Evolutionary conservation across 2,888 invertebrate genomes (phyloP).

Genomic region (Chrysotoxum bicinctum): DNA sequence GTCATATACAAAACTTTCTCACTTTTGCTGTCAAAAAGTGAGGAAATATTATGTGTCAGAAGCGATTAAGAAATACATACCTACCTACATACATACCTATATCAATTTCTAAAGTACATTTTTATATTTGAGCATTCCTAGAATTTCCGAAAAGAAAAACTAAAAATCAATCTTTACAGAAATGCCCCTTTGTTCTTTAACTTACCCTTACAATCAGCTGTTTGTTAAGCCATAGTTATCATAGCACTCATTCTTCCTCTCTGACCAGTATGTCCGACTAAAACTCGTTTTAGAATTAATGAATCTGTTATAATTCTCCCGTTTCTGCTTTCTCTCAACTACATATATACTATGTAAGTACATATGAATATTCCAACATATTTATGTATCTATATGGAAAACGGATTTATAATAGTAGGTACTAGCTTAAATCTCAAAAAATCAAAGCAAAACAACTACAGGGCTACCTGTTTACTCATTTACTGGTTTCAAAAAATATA

Average conservation of each 20-base stretch:
- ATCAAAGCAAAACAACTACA: not conserved
- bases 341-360: not conserved
- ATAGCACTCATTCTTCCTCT: not conserved
- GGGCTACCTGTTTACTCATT: not conserved
- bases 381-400: not conserved
- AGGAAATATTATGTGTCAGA: too few relatives aligned
- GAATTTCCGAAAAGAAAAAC: too few relatives aligned
- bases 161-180: not conserved
- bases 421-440: not conserved
- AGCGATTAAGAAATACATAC: too few relatives aligned
- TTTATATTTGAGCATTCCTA: too few relatives aligned
- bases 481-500: not conserved
- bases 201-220: constrained; percentile 1
- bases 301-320: not conserved
- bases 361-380: not conserved
- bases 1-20: too few relatives aligned
- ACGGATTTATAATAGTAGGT: not conserved
- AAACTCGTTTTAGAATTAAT: not conserved
- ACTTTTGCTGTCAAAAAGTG: too few relatives aligned
- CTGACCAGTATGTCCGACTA: not conserved
- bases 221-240: not conserved
- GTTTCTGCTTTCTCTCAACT: not conserved
- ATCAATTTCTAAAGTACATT: too few relatives aligned
- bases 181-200: not conserved
- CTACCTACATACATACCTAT: too few relatives aligned